A percentile compares a stretch with the other conserved stretches of the same genome.
phyloP scores from a whole-genome alignment of 92 coral and sea anemone species.

The Phenganax marumi region DNA sequence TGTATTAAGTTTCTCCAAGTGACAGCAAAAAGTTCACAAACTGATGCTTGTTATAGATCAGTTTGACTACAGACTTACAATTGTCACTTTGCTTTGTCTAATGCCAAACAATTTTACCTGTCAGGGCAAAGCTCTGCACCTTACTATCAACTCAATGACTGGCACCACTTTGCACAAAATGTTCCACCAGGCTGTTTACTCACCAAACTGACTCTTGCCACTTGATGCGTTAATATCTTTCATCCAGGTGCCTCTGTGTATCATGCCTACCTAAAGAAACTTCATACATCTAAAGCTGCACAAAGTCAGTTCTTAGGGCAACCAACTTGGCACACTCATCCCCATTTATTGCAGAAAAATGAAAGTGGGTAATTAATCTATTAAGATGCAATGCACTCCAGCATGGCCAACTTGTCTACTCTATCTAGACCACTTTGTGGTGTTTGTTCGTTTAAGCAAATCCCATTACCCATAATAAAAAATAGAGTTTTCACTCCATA shows the following conservation, averaged over 20 bases:
- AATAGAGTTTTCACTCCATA: constrained; percentile 18
- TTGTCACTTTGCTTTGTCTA: no score
- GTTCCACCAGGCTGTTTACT: no score
- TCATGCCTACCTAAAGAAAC: background rate
- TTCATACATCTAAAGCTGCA: background rate
- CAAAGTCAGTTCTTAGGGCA: constrained; percentile 63
- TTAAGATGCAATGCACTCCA: background rate
- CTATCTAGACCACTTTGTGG: background rate
- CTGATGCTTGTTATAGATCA: no score
- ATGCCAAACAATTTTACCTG: no score
- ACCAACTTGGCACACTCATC: constrained; percentile 81
- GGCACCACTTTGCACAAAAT: no score
- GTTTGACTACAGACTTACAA: no score
- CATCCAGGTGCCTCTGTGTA: constrained; percentile 5
- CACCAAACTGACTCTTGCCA: no score
- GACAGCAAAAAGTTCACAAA: no score
- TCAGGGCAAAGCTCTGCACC: no score
- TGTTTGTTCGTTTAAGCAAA: background rate
- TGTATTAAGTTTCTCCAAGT: no score
- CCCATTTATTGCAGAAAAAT: constrained; percentile 69
- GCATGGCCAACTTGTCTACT: constrained; percentile 3
- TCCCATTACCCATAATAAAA: background rate
- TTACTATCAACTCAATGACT: no score
- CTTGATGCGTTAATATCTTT: background rate
- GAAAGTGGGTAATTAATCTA: constrained; percentile 58